Conservation (phyloP, 2,797 vertebrate species). For the Mallotus villosus region DNA sequence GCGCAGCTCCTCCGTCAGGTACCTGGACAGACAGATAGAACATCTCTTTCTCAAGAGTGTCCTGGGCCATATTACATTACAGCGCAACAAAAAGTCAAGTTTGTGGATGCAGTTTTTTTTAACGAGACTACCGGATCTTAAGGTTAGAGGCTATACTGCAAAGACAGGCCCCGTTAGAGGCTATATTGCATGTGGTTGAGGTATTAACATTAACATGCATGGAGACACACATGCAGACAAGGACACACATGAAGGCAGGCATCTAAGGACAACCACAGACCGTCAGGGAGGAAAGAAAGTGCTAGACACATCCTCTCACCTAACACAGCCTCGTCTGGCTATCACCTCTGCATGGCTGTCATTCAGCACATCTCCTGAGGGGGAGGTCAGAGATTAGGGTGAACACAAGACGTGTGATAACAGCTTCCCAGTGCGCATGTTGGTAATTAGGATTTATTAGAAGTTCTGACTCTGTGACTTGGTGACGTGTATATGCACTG, state of each 20-base stretch:
- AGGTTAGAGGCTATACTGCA: too few relatives aligned
- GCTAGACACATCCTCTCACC: slow-evolving; percentile 70
- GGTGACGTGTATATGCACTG: slow-evolving; percentile 2
- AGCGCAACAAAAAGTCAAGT: background rate
- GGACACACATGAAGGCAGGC: slow-evolving; percentile 1
- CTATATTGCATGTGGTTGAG: too few relatives aligned
- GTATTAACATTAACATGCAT: too few relatives aligned
- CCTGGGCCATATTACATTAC: background rate
- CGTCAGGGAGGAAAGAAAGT: background rate
- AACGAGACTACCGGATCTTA: too few relatives aligned
- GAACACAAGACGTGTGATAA: too few relatives aligned
- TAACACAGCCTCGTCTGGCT: slow-evolving; percentile 87
- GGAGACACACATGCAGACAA: background rate
- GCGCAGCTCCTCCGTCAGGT: slow-evolving; percentile 85
- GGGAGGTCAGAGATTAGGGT: background rate
- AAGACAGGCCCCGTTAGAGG: too few relatives aligned
- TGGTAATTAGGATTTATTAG: too few relatives aligned
- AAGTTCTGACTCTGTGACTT: slow-evolving; percentile 13
- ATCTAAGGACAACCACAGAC: background rate
- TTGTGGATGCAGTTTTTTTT: too few relatives aligned
- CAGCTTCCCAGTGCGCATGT: too few relatives aligned
- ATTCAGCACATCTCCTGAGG: slow-evolving; percentile 87
- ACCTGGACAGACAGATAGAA: slow-evolving; percentile 77
- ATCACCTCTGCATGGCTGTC: slow-evolving; percentile 96
- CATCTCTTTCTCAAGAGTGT: background rate